Evolutionary conservation across 2,113 vertebrate genomes (phyloP).

Genomic region (Periophthalmus modestus): DNA sequence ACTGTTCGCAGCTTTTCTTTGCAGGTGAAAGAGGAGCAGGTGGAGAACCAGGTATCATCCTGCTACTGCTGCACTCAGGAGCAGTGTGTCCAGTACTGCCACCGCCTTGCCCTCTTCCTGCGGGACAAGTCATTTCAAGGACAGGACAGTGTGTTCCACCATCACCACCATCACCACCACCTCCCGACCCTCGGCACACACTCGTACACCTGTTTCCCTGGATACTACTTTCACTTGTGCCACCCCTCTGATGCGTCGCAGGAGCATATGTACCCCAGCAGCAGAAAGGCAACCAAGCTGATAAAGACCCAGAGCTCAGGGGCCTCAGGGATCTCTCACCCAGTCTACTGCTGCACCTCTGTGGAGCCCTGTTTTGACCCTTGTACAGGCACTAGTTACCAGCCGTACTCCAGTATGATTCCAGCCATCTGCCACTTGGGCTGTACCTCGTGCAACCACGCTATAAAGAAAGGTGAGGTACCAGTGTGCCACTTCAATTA

Average conservation of each 20-base stretch:
- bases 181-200: conserved; percentile 74
- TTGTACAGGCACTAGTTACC: conserved; percentile 78
- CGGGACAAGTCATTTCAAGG: conserved; percentile 77
- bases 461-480: conserved; percentile 87
- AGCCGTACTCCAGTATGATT: conserved; percentile 81
- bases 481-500: not conserved
- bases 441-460: conserved; percentile 82
- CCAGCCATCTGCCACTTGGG: conserved; percentile 78
- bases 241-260: conserved; percentile 68
- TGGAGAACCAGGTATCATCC: conserved; percentile 76
- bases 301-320: conserved; percentile 80
- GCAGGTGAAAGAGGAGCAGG: conserved; percentile 80
- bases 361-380: conserved; percentile 85
- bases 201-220: conserved; percentile 83
- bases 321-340: conserved; percentile 83
- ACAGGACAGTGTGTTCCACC: conserved; percentile 81
- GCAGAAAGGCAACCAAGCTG: conserved; percentile 81
- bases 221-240: conserved; percentile 80
- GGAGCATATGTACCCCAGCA: conserved; percentile 74
- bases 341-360: conserved; percentile 88
- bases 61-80: conserved; percentile 83
- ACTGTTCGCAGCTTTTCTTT: conserved; percentile 71
- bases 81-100: conserved; percentile 83
- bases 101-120: conserved; percentile 90
- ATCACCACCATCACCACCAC: conserved; percentile 67